These are phyloP conservation scores for Dasyprocta punctata DNA, from an alignment of 2,113 vertebrate genomes.

Conservation along the genomic window DNA sequence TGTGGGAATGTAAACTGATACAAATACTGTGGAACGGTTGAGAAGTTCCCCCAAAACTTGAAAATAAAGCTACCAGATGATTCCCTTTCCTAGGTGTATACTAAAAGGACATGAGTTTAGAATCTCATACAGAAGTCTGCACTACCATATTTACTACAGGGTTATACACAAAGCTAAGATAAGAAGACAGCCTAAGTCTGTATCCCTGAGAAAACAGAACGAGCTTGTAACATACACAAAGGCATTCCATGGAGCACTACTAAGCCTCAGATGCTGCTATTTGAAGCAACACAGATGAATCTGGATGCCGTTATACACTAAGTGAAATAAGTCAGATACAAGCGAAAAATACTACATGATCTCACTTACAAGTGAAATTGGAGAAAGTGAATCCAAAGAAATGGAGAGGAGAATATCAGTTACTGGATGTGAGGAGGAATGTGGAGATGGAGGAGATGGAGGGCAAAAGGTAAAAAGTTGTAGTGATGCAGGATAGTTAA, in stretches of 20 bases:
- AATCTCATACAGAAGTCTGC: neutral
- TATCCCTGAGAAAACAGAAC: neutral
- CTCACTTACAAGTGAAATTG: neutral
- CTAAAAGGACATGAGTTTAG: neutral
- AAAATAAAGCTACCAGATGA: neutral
- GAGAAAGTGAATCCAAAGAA: neutral
- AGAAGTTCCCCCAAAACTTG: neutral
- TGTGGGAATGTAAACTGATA: neutral
- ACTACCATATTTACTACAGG: neutral
- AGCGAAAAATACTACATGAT: neutral
- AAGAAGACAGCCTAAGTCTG: neutral
- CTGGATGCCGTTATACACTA: neutral
- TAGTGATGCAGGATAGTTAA: neutral
- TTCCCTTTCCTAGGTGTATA: neutral
- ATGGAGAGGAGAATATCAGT: neutral
- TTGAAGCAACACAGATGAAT: neutral
- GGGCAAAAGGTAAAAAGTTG: rapidly evolving
- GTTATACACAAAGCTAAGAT: neutral
- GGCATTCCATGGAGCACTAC: neutral
- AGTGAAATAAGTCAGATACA: neutral
- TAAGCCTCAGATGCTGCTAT: neutral
- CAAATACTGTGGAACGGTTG: neutral
- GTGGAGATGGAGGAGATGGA: no score
- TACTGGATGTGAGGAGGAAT: neutral
- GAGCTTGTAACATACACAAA: neutral